Conservation (phyloP, 2,797 vertebrate genomes). For the Rhynchonycteris naso region DNA sequence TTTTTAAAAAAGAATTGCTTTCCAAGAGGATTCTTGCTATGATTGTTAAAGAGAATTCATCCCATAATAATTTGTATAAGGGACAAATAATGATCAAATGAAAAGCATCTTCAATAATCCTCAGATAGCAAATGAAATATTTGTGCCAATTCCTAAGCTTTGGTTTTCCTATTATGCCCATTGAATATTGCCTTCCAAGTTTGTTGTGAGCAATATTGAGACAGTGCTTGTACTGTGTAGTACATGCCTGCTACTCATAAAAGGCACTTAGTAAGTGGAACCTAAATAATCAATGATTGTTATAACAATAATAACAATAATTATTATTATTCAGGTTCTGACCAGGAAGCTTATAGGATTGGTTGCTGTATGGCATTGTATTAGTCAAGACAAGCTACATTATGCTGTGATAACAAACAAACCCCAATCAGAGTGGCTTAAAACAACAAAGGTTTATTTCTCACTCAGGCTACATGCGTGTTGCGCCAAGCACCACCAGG, state of each 20-base stretch:
- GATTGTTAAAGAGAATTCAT: not conserved
- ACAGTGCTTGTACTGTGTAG: not conserved
- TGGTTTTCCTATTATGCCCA: not conserved
- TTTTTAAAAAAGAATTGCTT: not conserved
- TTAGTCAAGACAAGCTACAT: not conserved
- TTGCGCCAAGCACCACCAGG: too few relatives aligned
- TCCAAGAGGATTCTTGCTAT: not conserved
- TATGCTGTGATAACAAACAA: not conserved
- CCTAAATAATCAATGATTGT: not conserved
- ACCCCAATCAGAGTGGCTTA: not conserved
- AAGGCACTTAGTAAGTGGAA: not conserved
- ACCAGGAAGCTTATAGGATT: not conserved
- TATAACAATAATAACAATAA: not conserved
- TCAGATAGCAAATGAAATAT: not conserved
- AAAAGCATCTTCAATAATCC: not conserved
- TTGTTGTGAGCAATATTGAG: not conserved
- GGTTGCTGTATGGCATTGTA: too few relatives aligned
- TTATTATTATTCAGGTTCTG: not conserved
- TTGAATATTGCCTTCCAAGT: not conserved
- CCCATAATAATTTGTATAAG: not conserved
- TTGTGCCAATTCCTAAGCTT: not conserved
- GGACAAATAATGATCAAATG: not conserved
- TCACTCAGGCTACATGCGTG: not conserved
- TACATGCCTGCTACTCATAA: not conserved
- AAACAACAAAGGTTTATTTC: not conserved